These are phyloP conservation scores for Aix galericulata DNA, from an alignment of 2,113 vertebrate genomes.

Conservation along the genomic window DNA sequence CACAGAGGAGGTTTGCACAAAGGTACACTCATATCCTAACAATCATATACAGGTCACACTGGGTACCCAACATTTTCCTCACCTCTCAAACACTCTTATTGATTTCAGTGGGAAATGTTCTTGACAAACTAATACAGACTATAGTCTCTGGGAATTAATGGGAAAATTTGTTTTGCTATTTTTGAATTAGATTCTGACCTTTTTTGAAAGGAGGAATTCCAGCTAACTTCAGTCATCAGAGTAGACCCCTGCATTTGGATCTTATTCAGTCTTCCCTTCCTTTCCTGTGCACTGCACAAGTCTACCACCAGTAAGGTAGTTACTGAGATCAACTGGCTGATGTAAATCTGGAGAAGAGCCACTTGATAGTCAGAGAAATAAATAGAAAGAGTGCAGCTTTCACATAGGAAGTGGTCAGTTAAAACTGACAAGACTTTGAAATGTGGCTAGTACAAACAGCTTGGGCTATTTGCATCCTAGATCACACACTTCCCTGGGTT, in stretches of 20 bases:
- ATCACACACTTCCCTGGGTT: background rate
- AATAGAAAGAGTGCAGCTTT: background rate
- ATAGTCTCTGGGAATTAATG: background rate
- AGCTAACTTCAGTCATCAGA: background rate
- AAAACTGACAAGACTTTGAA: background rate
- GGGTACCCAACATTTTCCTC: background rate
- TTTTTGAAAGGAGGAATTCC: background rate
- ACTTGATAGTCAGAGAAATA: background rate
- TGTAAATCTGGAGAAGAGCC: background rate
- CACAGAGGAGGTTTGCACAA: background rate
- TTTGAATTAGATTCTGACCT: background rate
- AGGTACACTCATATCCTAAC: background rate
- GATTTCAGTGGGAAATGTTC: conserved; percentile 29
- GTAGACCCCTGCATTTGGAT: background rate
- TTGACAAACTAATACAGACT: background rate
- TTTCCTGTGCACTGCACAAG: rapidly evolving
- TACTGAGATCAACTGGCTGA: background rate
- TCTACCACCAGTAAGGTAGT: background rate
- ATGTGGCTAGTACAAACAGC: background rate
- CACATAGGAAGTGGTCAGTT: background rate
- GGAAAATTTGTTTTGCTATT: background rate
- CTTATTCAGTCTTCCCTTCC: background rate
- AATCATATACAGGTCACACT: background rate
- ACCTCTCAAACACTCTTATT: background rate
- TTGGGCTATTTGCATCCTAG: background rate